phyloP scores from a whole-genome alignment of 2,888 invertebrate species.

The Machimus atricapillus region DNA sequence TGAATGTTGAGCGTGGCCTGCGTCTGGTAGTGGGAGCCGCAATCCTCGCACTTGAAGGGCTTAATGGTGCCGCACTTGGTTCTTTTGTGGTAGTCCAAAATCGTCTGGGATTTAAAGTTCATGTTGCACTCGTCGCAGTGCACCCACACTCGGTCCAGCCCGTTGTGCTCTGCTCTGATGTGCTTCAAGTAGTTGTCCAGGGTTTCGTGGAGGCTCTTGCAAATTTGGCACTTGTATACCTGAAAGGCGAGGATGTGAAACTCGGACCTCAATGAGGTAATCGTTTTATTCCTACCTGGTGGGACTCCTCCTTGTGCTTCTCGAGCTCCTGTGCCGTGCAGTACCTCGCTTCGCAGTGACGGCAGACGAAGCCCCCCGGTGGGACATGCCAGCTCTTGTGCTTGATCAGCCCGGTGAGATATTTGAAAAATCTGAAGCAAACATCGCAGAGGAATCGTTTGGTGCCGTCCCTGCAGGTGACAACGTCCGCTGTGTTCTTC shows the following conservation, averaged over 20 bases:
- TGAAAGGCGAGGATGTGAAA: neutral
- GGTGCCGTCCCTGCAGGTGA: neutral
- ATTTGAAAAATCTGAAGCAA: slow-evolving; percentile 21
- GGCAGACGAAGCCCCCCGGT: slow-evolving; percentile 60
- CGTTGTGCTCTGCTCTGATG: slow-evolving; percentile 59
- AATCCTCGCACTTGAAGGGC: slow-evolving; percentile 59
- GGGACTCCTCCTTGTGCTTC: slow-evolving; percentile 54
- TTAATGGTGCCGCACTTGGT: slow-evolving; percentile 63
- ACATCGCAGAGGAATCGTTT: slow-evolving; percentile 11
- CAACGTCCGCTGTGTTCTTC: neutral
- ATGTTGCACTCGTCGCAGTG: slow-evolving; percentile 63
- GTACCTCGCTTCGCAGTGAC: slow-evolving; percentile 57
- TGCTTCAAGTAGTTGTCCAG: slow-evolving; percentile 59
- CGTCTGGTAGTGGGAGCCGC: slow-evolving; percentile 54
- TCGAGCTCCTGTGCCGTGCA: slow-evolving; percentile 56
- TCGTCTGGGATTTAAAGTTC: slow-evolving; percentile 60
- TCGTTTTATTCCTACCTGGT: slow-evolving; percentile 47
- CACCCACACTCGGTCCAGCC: slow-evolving; percentile 57
- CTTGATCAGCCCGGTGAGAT: slow-evolving; percentile 48
- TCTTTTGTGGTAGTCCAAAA: slow-evolving; percentile 56
- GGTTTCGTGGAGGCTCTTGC: slow-evolving; percentile 55
- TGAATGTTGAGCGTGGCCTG: slow-evolving; percentile 56
- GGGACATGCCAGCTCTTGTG: slow-evolving; percentile 61
- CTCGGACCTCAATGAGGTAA: neutral
- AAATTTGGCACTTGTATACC: slow-evolving; percentile 58